Conservation (phyloP, 2,888 invertebrate genomes). For the Ichneumon xanthorius region DNA sequence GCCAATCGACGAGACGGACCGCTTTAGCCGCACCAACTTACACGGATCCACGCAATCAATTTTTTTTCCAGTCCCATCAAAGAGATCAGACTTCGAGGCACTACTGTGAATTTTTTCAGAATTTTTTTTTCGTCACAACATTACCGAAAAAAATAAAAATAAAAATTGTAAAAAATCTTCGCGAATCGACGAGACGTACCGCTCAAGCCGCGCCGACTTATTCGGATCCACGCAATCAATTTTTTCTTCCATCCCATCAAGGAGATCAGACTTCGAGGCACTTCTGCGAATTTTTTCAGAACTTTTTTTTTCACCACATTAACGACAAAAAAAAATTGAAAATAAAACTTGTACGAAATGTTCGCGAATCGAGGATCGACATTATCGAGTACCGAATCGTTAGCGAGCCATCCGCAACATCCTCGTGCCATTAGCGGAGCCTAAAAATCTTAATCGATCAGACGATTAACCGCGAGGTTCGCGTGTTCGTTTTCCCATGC, state of each 20-base stretch:
- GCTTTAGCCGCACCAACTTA: too few species aligned
- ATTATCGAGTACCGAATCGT: neutral
- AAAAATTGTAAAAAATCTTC: too few species aligned
- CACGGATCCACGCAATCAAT: too few species aligned
- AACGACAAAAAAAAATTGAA: too few species aligned
- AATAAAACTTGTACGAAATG: neutral
- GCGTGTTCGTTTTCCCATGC: slow-evolving; percentile 46
- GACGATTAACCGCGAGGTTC: slow-evolving; percentile 41
- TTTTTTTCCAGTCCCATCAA: too few species aligned
- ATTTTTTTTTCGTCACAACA: neutral
- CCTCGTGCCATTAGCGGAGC: neutral
- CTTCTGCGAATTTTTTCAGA: neutral
- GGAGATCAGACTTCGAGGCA: neutral
- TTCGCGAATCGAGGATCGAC: neutral
- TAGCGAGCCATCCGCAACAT: neutral
- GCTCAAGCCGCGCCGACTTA: too few species aligned
- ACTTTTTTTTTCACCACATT: neutral
- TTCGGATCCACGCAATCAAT: too few species aligned
- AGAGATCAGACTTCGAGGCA: neutral
- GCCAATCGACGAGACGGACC: too few species aligned
- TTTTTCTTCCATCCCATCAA: neutral
- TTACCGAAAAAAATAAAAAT: too few species aligned
- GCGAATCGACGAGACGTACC: too few species aligned
- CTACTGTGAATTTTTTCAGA: neutral
- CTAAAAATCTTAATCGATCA: slow-evolving; percentile 19